Evolutionary conservation across 2,797 vertebrate species (phyloP), one percentile per base, ranked within the genome.

Genomic region (Liasis olivaceus): DNA sequence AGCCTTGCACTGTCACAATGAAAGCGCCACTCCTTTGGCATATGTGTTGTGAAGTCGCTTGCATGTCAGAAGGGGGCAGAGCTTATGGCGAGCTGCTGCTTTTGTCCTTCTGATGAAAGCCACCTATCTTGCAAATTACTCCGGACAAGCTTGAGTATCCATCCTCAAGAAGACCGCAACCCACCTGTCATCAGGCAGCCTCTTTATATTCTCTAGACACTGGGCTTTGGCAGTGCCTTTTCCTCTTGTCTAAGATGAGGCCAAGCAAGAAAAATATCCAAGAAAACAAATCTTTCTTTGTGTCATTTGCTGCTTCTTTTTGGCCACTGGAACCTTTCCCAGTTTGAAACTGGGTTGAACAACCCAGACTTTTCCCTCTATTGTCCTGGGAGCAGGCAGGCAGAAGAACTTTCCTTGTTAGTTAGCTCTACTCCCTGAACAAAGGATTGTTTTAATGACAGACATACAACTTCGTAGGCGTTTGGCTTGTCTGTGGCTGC

Each of bases 271-370:
- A n/a, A 13, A 94, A 96, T 94, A 89, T 95, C 95, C 96, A 97
- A 93, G 95, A 93, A 96, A 97, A 94, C 69, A 1, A 91, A 31
- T 66, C 93, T 97, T 97, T 94, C 96, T 94, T 95, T 97, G 95
- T 94, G 95, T 95, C 92, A 0, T 85, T 62, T 60, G 64, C 94
- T 95, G 93, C 93, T 56, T 64, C 94, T 94, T 95, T 89, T 22
- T 28, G 0, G 0, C 63, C 28, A 22, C 69, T 31, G 8, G 77
- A 20, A 26, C 66, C 87, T 94, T 77, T 84, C 28, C 64, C 89
- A 77, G 54, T 91, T 87, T 69, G 85, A 87, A 36, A 36, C 31
- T 36, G 31, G 31, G 31, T 36, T 36, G 31, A 36, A 47, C 72
- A 69, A 90, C 90, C 59, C 42, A 90, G 28, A 89, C 88, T 47